Evolutionary conservation across 53 echinoderm and acorn worm species (phyloP), one percentile per base, ranked within the genome.

Genomic region (Astropecten irregularis): DNA sequence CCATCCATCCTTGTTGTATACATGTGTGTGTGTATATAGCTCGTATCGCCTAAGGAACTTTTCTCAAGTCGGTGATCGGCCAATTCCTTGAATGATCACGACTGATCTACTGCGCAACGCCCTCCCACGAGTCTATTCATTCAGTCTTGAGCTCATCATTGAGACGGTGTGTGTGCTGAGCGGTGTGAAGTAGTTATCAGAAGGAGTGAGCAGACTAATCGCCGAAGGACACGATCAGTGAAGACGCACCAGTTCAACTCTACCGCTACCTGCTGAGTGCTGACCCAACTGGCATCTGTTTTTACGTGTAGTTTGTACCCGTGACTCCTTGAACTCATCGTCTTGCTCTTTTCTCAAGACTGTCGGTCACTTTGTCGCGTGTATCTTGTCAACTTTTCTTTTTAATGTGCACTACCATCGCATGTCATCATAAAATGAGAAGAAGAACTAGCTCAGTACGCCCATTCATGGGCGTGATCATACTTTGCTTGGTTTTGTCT

Each of bases 381-480:
- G n/a, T n/a, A n/a, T n/a, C 34, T 34, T 71, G 71, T 52, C 50
- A 48, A 28, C 46, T 51, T 52, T 50, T 71, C 71, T 34, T 51
- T 35, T 30, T 11, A 49, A 52, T 13, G 4, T 19, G 53, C 18
- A 16, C 21, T 50, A 11, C 71, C 52, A 50, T 52, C 16, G 34
- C 36, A 71, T 71, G 53, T 71, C 71, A 71, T 58, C 59, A 31
- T n/a, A 71, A 32, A 52, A 71, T 32, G 71, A 71, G 25, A 25
- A 31, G 34, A 52, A 71, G 71, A 71, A 71, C 52, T 71, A 49
- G 21, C 59, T 27, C 32, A 58, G 30, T 71, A 13, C 40, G 21
- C 2, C 35, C 49, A 14, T 2, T 54, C 20, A 36, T 4, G 22
- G 21, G 57, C n/a, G 23, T 55, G 74, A 55, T 55, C 39, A 57